phyloP scores from a whole-genome alignment of 2,888 invertebrate genomes.

The Macrosoma leucophasiata region DNA sequence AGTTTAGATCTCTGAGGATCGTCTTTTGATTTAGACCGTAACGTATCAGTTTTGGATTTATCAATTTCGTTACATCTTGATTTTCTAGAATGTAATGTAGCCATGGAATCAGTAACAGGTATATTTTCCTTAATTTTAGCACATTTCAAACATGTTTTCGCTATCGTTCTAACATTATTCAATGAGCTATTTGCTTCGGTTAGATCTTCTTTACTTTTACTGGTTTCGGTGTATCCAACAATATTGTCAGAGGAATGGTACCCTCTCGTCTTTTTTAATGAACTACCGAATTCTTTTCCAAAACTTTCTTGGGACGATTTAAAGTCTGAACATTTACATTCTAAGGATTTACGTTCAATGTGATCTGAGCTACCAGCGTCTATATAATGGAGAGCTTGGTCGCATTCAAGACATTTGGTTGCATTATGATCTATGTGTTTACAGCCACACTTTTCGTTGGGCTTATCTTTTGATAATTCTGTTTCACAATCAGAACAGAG shows the following conservation, averaged over 20 bases:
- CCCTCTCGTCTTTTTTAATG: slow-evolving; percentile 58
- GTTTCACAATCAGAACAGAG: slow-evolving; percentile 63
- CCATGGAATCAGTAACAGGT: slow-evolving; percentile 47
- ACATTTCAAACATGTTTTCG: slow-evolving; percentile 67
- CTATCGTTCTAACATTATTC: slow-evolving; percentile 48
- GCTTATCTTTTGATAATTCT: slow-evolving; percentile 48
- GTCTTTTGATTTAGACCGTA: slow-evolving; percentile 68
- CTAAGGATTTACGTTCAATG: slow-evolving; percentile 49
- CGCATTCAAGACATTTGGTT: slow-evolving; percentile 61
- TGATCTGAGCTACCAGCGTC: slow-evolving; percentile 60
- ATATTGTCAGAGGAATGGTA: slow-evolving; percentile 69
- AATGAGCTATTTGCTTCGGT: slow-evolving; percentile 50
- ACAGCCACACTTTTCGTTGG: slow-evolving; percentile 46
- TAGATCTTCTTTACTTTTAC: slow-evolving; percentile 55
- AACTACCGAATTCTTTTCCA: slow-evolving; percentile 51
- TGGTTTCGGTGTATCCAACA: slow-evolving; percentile 49
- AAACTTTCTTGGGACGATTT: slow-evolving; percentile 69
- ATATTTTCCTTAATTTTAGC: slow-evolving; percentile 71
- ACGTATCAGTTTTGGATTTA: slow-evolving; percentile 55
- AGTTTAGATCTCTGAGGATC: slow-evolving; percentile 66
- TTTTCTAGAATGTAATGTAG: slow-evolving; percentile 44
- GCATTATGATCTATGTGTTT: slow-evolving; percentile 36
- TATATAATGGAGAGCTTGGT: slow-evolving; percentile 57
- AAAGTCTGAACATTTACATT: slow-evolving; percentile 62
- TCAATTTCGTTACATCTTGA: slow-evolving; percentile 56